Evolutionary conservation across 2,113 vertebrate genomes (phyloP), one percentile per base, ranked within the genome.

Genomic region (Nycticebus coucang): DNA sequence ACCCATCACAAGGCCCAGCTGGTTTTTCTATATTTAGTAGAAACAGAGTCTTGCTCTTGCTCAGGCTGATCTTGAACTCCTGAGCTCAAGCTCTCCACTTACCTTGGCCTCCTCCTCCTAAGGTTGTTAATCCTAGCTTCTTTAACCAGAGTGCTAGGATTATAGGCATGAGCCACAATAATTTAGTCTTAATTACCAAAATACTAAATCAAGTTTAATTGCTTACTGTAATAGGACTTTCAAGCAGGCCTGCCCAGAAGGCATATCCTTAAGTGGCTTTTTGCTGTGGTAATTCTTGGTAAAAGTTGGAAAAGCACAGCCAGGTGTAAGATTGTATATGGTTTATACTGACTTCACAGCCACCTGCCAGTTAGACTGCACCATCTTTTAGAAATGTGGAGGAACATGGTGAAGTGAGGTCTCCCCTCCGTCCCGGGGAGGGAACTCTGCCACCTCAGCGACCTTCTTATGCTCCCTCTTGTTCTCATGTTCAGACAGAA

Each of bases 401-500:
- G 66, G 30, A 22, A 57, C 62, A 19, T 62, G n/a, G n/a, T 85
- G 41, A 50, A 62, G 57, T 64, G 28, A 89, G 45, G 41, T 28
- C 68, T 84, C 86, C 8, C 68, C 53, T 64, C 33, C 60, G 1
- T 15, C 55, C 66, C 41, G 24, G 59, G 60, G 37, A 87, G 15
- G 15, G 57, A 33, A 71, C 33, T 72, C 80, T 66, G 26, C 91
- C 59, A 74, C 57, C 45, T 17, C 30, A 50, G 66, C 37, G 50
- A 59, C 37, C 35, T 50, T 86, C 7, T 15, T 24, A 9, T 79
- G 57, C 87, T 72, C 82, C 66, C 26, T 7, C 19, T 50, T 28
- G 17, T 94, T 45, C 37, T 91, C 74, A 86, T 37, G 33, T 87
- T 93, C 74, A 81, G 60, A 83, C 24, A 57, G 81, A 90, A 90